These are phyloP conservation scores for Acanthosepion lycidas DNA, from an alignment of 2,888 invertebrate species.

Conservation along the genomic window DNA sequence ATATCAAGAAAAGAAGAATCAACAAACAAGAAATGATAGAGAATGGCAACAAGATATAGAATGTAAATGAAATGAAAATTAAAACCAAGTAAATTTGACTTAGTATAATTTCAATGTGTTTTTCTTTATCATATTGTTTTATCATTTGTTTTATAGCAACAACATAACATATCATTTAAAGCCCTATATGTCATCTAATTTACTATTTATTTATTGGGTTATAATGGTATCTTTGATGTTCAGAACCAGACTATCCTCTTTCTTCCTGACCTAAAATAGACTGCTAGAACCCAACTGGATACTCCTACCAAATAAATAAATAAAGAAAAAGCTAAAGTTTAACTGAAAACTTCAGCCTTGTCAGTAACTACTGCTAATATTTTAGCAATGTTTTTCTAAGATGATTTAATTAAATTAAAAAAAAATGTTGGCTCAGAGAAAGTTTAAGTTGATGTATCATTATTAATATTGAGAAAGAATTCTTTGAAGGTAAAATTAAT, in stretches of 20 bases:
- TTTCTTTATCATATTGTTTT: not conserved
- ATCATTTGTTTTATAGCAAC: not conserved
- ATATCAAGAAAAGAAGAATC: not conserved
- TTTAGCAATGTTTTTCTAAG: too few relatives aligned
- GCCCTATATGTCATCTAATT: not conserved
- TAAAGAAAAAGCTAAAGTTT: too few relatives aligned
- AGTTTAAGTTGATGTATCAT: too few relatives aligned
- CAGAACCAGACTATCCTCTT: not conserved
- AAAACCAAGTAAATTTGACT: not conserved
- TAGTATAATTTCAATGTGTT: not conserved
- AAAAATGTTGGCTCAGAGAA: too few relatives aligned
- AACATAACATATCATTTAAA: not conserved
- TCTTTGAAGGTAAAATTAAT: too few relatives aligned
- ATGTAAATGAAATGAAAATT: too few relatives aligned
- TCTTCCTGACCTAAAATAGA: not conserved
- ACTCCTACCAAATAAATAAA: not conserved
- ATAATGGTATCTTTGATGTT: not conserved
- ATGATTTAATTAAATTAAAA: too few relatives aligned
- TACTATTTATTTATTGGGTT: not conserved
- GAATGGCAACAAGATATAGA: too few relatives aligned
- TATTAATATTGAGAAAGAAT: too few relatives aligned
- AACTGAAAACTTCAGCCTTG: too few relatives aligned
- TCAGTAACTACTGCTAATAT: too few relatives aligned
- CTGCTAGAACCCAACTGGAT: not conserved
- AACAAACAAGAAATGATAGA: too few relatives aligned